Evolutionary conservation across 2,888 invertebrate genomes (phyloP), one percentile per base, ranked within the genome.

Genomic region (Drosophila prolongata): DNA sequence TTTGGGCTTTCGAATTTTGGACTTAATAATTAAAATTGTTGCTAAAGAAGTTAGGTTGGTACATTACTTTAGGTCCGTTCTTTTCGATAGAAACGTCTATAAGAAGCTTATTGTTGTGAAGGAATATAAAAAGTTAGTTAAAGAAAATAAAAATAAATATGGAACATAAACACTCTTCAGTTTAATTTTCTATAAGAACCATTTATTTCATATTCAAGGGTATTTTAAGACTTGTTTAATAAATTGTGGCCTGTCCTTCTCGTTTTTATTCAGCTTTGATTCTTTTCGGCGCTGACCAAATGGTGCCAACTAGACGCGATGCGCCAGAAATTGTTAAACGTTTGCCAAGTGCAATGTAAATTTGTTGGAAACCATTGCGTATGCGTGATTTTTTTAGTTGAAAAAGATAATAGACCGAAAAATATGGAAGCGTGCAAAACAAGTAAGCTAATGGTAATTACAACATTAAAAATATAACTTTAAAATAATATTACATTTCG

Each of bases 281-380:
- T 42, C 52, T 49, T 52, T 54, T 16, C 47, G 53, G 47, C 65
- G 59, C 75, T 87, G 85, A 85, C 87, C 87, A 85, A 83, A 76
- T 85, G 87, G 85, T 81, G 87, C 83, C 83, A 84, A 87, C 66
- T 66, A 75, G 85, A 76, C 87, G 76, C 75, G 27, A 66, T 77
- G 85, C 70, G 82, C 76, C 77, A 87, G 70, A 68, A 77, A 68
- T 47, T 64, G 81, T 74, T 79, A 79, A 79, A 71, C 52, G 60
- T 68, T 78, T 84, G 83, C 87, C 83, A 87, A 83, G 38, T 73
- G 53, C 62, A 70, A 87, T 85, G 80, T 72, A 70, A 76, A 81
- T 50, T 76, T 66, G 13, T 27, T 11, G 79, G 62, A 72, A 59
- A 49, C 61, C 70, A 66, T 53, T 84, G 81, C 85, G 87, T 79